phyloP scores from a whole-genome alignment of 2,113 vertebrate species.

The Lepus europaeus region DNA sequence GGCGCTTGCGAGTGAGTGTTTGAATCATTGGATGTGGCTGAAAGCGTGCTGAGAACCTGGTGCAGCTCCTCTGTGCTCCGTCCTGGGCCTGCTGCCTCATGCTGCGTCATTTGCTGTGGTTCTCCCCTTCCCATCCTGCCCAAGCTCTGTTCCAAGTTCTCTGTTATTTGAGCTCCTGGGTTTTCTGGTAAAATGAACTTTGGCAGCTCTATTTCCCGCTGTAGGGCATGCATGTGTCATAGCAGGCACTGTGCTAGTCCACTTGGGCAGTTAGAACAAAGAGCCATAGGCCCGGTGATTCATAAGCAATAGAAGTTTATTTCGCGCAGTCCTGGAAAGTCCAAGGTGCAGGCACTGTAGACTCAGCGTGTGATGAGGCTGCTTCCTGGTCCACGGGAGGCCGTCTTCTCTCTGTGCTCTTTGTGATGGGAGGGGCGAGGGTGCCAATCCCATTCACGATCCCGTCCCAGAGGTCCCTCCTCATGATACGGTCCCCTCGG shows the following conservation, averaged over 20 bases:
- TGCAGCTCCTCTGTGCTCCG: not conserved
- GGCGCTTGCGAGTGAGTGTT: not conserved
- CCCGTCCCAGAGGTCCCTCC: not conserved
- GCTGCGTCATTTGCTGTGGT: not conserved
- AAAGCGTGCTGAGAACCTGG: no score
- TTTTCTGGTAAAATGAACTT: not conserved
- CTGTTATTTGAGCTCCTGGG: not conserved
- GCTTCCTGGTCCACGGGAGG: not conserved
- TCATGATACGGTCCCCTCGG: not conserved
- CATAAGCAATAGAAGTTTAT: not conserved
- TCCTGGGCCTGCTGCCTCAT: not conserved
- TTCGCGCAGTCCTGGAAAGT: not conserved
- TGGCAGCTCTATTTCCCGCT: fast-evolving
- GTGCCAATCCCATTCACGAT: not conserved
- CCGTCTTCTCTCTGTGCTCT: not conserved
- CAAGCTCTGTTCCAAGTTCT: not conserved
- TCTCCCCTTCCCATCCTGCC: no score
- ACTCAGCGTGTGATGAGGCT: not conserved
- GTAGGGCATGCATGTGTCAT: fast-evolving
- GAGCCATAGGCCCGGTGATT: not conserved
- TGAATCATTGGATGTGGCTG: not conserved
- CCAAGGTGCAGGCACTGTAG: not conserved
- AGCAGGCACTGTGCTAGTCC: not conserved
- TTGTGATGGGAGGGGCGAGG: not conserved
- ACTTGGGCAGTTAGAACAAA: not conserved